Conservation (phyloP, 1,140 invertebrate genomes). For the Calliopsis andreniformis region DNA sequence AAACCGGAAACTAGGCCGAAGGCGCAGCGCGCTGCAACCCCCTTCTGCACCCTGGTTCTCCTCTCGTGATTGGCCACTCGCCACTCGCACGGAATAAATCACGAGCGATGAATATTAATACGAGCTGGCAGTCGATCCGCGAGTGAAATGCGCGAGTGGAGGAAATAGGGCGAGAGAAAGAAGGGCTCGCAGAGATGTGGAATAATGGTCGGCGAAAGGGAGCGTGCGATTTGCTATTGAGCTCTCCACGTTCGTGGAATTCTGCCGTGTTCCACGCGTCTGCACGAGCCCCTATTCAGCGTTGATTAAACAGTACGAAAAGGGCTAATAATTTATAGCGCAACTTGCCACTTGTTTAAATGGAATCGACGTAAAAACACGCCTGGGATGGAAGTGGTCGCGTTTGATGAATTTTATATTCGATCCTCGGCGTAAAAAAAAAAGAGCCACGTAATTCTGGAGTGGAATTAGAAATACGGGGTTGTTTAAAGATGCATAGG, state of each 20-base stretch:
- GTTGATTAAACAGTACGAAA: no score
- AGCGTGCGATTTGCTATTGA: no score
- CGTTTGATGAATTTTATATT: no score
- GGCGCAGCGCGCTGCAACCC: constrained; percentile 11
- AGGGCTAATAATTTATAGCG: no score
- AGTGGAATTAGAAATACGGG: neutral
- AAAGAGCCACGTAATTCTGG: neutral
- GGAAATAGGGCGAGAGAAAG: neutral
- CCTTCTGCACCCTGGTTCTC: constrained; percentile 6
- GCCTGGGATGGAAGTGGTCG: no score
- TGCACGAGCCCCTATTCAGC: no score
- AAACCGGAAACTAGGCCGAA: constrained; percentile 39
- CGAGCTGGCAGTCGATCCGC: neutral
- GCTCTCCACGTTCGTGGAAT: no score
- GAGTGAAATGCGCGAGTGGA: neutral
- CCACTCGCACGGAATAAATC: constrained; percentile 27
- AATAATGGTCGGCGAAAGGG: neutral
- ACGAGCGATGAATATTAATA: constrained; percentile 41
- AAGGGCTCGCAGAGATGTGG: no score
- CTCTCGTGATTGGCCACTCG: constrained; percentile 17
- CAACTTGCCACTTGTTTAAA: no score
- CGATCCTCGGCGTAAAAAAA: neutral
- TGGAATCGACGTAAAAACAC: no score
- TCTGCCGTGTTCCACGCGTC: no score
- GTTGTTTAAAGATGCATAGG: neutral